These are phyloP conservation scores for Regulus satrapa DNA, from an alignment of 2,113 vertebrate species.

Conservation along the genomic window DNA sequence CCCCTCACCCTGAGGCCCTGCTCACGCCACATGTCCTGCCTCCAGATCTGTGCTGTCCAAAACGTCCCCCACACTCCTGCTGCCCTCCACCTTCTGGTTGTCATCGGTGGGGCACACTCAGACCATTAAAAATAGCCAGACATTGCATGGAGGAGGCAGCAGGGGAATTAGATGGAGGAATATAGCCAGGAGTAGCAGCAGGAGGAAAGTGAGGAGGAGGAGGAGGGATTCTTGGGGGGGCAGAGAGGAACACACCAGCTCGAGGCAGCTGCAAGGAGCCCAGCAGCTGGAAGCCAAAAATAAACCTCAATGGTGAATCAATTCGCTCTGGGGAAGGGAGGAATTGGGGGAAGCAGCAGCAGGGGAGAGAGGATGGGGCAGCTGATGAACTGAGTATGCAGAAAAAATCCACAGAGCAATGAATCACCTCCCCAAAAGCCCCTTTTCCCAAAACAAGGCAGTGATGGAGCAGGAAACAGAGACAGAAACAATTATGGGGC, in stretches of 20 bases:
- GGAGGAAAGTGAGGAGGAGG: neutral
- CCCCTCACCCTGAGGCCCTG: neutral
- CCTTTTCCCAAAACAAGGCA: neutral
- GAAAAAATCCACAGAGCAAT: constrained; percentile 5
- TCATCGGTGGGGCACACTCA: fast-evolving
- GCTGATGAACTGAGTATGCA: neutral
- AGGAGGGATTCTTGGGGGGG: neutral
- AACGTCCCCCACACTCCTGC: neutral
- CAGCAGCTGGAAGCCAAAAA: constrained; percentile 39
- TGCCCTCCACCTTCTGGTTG: neutral
- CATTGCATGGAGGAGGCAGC: neutral
- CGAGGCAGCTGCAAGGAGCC: neutral
- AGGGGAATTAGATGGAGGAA: neutral
- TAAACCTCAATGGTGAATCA: neutral
- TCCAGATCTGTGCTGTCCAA: neutral
- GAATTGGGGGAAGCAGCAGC: neutral
- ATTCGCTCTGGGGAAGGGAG: neutral
- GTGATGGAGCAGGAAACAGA: neutral
- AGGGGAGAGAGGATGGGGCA: neutral
- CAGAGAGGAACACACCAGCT: neutral
- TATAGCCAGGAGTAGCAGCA: neutral
- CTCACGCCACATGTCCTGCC: neutral
- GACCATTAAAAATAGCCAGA: neutral
- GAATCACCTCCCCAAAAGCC: constrained; percentile 29
- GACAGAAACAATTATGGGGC: neutral